A percentile compares a stretch with the other conserved stretches of the same genome.
These are phyloP conservation scores for Zelleria hepariella DNA, from an alignment of 2,888 invertebrate genomes.

Conservation along the genomic window DNA sequence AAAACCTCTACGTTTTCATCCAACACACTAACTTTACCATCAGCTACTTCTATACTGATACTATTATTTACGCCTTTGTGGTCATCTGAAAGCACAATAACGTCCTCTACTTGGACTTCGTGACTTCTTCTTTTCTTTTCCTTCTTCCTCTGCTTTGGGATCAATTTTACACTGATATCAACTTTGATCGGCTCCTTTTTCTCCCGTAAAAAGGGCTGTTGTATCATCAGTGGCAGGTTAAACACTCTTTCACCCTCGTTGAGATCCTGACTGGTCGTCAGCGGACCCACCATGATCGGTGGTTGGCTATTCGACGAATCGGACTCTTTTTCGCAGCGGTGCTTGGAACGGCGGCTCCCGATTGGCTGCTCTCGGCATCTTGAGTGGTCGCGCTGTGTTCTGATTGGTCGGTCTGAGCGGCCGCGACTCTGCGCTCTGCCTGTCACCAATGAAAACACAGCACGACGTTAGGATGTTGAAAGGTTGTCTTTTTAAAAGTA, in stretches of 20 bases:
- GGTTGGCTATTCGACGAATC: conserved; percentile 69
- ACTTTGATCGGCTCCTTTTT: conserved; percentile 82
- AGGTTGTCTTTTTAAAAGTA: conserved; percentile 17
- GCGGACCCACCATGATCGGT: conserved; percentile 61
- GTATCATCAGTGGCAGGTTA: conserved; percentile 66
- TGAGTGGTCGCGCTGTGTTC: conserved; percentile 68
- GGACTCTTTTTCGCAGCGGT: conserved; percentile 70
- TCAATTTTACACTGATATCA: conserved; percentile 82
- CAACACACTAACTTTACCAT: conserved; percentile 45
- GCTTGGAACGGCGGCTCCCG: conserved; percentile 51
- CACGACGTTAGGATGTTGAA: conserved; percentile 54
- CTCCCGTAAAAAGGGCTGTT: conserved; percentile 73
- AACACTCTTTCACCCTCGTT: conserved; percentile 54
- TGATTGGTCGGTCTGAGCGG: conserved; percentile 70
- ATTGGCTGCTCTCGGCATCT: conserved; percentile 48
- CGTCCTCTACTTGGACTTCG: conserved; percentile 41
- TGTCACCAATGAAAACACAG: conserved; percentile 73
- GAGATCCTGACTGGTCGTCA: conserved; percentile 70
- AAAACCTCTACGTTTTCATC: conserved; percentile 27
- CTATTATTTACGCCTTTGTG: conserved; percentile 50
- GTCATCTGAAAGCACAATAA: conserved; percentile 31
- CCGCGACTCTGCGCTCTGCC: conserved; percentile 70
- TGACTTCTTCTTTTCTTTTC: conserved; percentile 43
- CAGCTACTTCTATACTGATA: conserved; percentile 60
- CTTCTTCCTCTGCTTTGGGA: conserved; percentile 72